Evolutionary conservation across 2,797 vertebrate genomes (phyloP).

Genomic region (Prunella strophiata): DNA sequence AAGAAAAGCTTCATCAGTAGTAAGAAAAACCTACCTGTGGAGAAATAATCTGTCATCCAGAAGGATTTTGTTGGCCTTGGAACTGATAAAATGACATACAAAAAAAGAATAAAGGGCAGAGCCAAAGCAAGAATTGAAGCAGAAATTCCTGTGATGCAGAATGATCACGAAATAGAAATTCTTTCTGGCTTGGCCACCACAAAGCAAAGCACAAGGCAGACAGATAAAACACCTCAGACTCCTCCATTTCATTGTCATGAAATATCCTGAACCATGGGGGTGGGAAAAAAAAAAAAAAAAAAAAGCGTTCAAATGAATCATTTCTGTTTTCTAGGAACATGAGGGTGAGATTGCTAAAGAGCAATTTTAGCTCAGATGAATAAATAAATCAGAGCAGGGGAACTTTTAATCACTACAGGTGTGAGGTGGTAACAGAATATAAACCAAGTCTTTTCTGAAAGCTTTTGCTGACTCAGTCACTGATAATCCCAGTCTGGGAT

Average conservation of each 20-base stretch:
- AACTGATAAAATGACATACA: slow-evolving; percentile 81
- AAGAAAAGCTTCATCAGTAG: slow-evolving; percentile 8
- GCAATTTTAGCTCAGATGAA: neutral
- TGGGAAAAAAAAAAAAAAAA: too few relatives aligned
- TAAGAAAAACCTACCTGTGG: neutral
- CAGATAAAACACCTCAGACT: slow-evolving; percentile 74
- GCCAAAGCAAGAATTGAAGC: slow-evolving; percentile 77
- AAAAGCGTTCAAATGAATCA: neutral
- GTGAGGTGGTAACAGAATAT: neutral
- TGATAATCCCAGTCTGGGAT: neutral
- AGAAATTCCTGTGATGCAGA: slow-evolving; percentile 79
- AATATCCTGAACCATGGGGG: slow-evolving; percentile 47
- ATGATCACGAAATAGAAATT: slow-evolving; percentile 80
- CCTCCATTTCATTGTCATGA: slow-evolving; percentile 73
- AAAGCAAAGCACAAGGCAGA: slow-evolving; percentile 74
- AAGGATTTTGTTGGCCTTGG: slow-evolving; percentile 81
- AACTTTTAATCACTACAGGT: neutral
- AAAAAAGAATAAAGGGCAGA: slow-evolving; percentile 77
- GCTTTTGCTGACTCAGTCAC: neutral
- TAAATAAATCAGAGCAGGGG: neutral
- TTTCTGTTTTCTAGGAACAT: slow-evolving; percentile 30
- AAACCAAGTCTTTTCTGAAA: neutral
- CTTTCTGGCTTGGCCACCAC: slow-evolving; percentile 79
- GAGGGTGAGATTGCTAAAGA: neutral
- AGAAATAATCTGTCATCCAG: slow-evolving; percentile 70